Conservation (phyloP, 2,888 invertebrate genomes). For the Aphidius colemani region DNA sequence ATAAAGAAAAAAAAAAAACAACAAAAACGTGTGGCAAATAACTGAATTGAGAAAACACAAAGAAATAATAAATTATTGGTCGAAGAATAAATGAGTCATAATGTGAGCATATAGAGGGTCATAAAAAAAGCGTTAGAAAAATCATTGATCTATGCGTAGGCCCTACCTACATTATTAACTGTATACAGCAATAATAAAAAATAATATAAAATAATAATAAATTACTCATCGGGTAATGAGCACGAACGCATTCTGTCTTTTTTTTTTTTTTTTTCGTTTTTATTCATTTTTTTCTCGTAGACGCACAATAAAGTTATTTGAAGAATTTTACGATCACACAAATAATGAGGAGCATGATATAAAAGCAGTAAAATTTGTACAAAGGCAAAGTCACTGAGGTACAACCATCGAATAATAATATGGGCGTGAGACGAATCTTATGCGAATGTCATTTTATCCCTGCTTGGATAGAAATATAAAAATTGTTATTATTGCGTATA, state of each 20-base stretch:
- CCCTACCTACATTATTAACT: no score
- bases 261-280: constrained; percentile 26
- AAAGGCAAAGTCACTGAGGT: constrained; percentile 7
- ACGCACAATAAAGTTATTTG: constrained; percentile 21
- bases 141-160: no score
- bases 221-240: no score
- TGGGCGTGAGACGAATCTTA: neutral
- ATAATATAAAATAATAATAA: no score
- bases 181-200: no score
- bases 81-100: no score
- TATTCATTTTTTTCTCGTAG: constrained; percentile 10
- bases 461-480: constrained; percentile 13
- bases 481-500: constrained; percentile 19
- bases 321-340: constrained; percentile 17
- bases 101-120: no score
- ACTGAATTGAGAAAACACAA: no score
- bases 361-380: constrained; percentile 24
- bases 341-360: constrained; percentile 21
- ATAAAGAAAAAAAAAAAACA: neutral
- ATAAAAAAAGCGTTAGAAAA: no score
- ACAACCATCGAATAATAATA: constrained; percentile 5
- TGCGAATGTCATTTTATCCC: constrained; percentile 6
- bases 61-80: no score
- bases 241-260: constrained; percentile 16
- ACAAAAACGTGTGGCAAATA: no score